phyloP scores from a whole-genome alignment of 2,113 vertebrate genomes.

The Chiloscyllium plagiosum region DNA sequence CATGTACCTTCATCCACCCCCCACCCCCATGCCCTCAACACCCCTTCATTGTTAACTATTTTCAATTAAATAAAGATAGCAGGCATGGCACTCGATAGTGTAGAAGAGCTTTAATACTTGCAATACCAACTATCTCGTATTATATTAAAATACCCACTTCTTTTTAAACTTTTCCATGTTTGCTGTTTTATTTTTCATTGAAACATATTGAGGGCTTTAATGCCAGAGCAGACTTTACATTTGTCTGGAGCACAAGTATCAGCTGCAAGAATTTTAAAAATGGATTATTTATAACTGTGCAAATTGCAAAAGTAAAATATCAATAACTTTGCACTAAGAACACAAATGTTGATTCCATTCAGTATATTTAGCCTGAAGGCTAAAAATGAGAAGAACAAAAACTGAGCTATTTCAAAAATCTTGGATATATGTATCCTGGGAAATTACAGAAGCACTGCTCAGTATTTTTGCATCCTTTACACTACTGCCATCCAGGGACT shows the following conservation, averaged over 20 bases:
- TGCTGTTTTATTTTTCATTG: background rate
- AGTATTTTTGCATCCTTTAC: background rate
- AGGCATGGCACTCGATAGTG: background rate
- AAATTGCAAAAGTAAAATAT: background rate
- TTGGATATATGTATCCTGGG: background rate
- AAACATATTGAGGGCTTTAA: background rate
- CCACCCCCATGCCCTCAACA: background rate
- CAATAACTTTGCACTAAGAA: background rate
- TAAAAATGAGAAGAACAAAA: background rate
- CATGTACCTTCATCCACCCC: too few species aligned
- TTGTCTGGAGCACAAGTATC: background rate
- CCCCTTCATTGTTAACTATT: background rate
- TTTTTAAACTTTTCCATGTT: background rate
- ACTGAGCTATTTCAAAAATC: background rate
- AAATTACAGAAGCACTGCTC: background rate
- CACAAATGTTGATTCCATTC: background rate
- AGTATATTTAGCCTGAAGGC: background rate
- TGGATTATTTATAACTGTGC: background rate
- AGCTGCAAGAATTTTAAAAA: background rate
- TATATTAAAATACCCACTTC: background rate
- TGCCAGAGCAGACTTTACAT: background rate
- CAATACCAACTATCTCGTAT: background rate
- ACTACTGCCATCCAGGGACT: conserved; percentile 28
- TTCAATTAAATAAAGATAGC: background rate
- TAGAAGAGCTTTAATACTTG: background rate